Conservation (phyloP, 2,113 vertebrate species). For the Pholis gunnellus region DNA sequence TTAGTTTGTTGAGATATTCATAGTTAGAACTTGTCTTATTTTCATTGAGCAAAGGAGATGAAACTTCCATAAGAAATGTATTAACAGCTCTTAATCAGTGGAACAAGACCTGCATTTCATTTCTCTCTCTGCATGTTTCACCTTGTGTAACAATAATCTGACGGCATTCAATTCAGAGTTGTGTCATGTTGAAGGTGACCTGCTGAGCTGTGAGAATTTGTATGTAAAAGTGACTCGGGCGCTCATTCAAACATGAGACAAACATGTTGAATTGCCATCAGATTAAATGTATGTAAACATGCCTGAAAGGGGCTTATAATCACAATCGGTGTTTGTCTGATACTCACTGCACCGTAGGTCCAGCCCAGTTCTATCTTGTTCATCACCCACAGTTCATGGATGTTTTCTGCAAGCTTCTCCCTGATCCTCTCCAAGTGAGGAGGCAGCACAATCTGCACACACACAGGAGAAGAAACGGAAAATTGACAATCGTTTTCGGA, state of each 20-base stretch:
- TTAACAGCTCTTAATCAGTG: background rate
- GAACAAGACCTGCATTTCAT: background rate
- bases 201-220: background rate
- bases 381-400: conserved; percentile 99
- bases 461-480: background rate
- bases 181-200: too few relatives aligned
- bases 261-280: background rate
- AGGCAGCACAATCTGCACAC: conserved; percentile 90
- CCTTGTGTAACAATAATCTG: background rate
- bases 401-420: conserved; percentile 96
- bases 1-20: background rate
- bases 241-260: background rate
- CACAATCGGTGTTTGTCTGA: background rate
- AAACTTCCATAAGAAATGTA: background rate
- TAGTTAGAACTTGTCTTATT: background rate
- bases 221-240: background rate
- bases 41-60: background rate
- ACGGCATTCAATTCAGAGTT: background rate
- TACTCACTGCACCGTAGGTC: conserved; percentile 92
- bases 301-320: background rate
- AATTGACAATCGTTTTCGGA: background rate
- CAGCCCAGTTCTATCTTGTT: conserved; percentile 98
- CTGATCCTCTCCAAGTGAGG: conserved; percentile 94
- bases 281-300: background rate
- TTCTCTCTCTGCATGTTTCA: background rate